phyloP scores from a whole-genome alignment of 2,888 invertebrate species.

The Shargacucullia verbasci region DNA sequence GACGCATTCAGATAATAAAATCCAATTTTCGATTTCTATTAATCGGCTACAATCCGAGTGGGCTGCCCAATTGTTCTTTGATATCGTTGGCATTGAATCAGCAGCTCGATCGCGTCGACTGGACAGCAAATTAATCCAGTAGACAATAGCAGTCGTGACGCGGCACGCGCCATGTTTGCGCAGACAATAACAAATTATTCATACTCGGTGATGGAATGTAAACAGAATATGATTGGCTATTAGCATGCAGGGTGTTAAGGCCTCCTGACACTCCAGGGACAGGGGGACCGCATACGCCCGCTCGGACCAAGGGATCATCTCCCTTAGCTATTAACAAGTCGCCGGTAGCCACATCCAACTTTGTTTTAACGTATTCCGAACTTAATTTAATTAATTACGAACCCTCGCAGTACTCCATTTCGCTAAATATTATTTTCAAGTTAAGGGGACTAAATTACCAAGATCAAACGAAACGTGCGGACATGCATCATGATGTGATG shows the following conservation, averaged over 20 bases:
- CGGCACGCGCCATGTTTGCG: slow-evolving; percentile 77
- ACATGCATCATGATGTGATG: slow-evolving; percentile 64
- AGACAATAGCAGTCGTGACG: slow-evolving; percentile 85
- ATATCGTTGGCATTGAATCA: slow-evolving; percentile 74
- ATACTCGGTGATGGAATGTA: slow-evolving; percentile 88
- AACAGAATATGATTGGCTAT: slow-evolving; percentile 89
- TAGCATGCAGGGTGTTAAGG: slow-evolving; percentile 81
- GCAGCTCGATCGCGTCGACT: slow-evolving; percentile 69
- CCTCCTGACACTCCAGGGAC: slow-evolving; percentile 72
- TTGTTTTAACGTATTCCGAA: slow-evolving; percentile 85
- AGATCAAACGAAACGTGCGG: slow-evolving; percentile 78
- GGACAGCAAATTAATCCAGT: slow-evolving; percentile 83
- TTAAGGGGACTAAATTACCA: slow-evolving; percentile 70
- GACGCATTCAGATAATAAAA: slow-evolving; percentile 71
- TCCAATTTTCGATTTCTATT: slow-evolving; percentile 79
- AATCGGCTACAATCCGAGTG: slow-evolving; percentile 74
- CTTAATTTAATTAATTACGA: slow-evolving; percentile 88
- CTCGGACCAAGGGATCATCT: slow-evolving; percentile 76
- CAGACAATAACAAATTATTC: slow-evolving; percentile 89
- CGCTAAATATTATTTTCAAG: slow-evolving; percentile 82
- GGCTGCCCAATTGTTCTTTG: slow-evolving; percentile 75
- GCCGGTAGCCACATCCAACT: slow-evolving; percentile 81
- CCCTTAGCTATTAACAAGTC: slow-evolving; percentile 84
- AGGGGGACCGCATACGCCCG: slow-evolving; percentile 58
- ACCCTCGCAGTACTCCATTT: slow-evolving; percentile 81